Evolutionary conservation across 2,113 vertebrate genomes (phyloP), one percentile per base, ranked within the genome.

Genomic region (Chaetorhynchus papuensis): DNA sequence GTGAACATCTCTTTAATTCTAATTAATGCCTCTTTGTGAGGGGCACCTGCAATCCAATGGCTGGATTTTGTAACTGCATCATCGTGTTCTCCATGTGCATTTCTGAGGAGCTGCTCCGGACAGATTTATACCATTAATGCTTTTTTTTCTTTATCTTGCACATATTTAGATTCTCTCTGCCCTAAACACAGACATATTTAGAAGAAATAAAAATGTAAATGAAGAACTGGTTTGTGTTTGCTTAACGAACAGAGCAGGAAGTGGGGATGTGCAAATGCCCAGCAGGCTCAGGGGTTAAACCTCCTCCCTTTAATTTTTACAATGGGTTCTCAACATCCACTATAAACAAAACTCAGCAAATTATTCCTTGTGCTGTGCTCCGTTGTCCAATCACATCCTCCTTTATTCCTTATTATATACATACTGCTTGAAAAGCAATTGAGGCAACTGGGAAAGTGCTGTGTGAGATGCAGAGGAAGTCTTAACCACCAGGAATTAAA

Each of bases 131-230:
- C 11, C 7, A 57, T 69, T 65, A 13, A 52, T 35, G n/a, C 28
- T 1, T 13, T 87, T 79, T 76, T 52, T 83, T n/a, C n/a, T 44
- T 60, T 42, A 39, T 83, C 45, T 83, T 56, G 24, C 39, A 39
- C 13, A 1, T 69, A 56, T 90, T 95, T 70, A 74, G 54, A 63
- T 72, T 89, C 28, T 65, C 63, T 75, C 69, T 79, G 35, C 86
- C 89, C 50, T 77, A 65, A 95, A 89, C 72, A 79, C 56, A 89
- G 95, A 66, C 31, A 9, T 71, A 85, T 80, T 95, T 85, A 69
- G 87, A 80, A 89, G 87, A 91, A 95, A 94, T 96, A 94, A 94
- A 95, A 79, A 93, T 94, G 89, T 13, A 96, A 94, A 91, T 81
- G 35, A 49, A 71, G 89, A 83, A 60, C 84, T 85, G 78, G 60